Evolutionary conservation across 2,113 vertebrate genomes (phyloP).

Genomic region (Rhizomys pruinosus): DNA sequence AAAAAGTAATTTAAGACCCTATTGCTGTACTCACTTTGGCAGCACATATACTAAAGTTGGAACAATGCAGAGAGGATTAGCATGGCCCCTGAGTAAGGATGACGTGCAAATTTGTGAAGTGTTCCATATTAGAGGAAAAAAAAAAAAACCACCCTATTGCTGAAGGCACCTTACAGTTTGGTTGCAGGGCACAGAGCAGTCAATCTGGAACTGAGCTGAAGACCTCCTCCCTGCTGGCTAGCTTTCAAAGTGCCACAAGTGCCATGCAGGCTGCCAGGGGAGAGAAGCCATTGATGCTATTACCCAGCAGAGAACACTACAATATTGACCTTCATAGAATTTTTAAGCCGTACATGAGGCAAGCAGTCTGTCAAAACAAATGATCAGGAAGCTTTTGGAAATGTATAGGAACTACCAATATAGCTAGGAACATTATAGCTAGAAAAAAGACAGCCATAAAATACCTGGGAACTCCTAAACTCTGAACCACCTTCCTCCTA

Average conservation of each 20-base stretch:
- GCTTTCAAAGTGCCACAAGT: background rate
- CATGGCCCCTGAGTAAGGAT: too few species aligned
- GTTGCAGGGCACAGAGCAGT: background rate
- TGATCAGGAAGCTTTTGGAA: slow-evolving; percentile 37
- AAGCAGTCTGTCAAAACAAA: slow-evolving; percentile 15
- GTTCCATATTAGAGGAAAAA: too few species aligned
- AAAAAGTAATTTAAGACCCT: too few species aligned
- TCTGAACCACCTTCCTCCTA: background rate
- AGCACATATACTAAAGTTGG: too few species aligned
- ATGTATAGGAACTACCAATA: background rate
- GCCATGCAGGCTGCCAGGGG: background rate
- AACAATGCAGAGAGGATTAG: too few species aligned
- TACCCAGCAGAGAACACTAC: background rate
- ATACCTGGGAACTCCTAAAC: background rate
- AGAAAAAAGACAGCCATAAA: background rate
- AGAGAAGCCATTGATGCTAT: background rate
- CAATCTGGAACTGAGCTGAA: background rate
- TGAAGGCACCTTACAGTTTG: background rate
- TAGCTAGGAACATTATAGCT: background rate
- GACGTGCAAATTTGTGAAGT: too few species aligned
- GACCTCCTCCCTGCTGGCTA: background rate
- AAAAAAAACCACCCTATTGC: background rate
- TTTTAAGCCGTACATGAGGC: background rate
- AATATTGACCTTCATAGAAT: background rate
- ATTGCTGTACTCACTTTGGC: too few species aligned